These are phyloP conservation scores for Clistopyga incitator DNA, from an alignment of 2,888 invertebrate species.

Conservation along the genomic window DNA sequence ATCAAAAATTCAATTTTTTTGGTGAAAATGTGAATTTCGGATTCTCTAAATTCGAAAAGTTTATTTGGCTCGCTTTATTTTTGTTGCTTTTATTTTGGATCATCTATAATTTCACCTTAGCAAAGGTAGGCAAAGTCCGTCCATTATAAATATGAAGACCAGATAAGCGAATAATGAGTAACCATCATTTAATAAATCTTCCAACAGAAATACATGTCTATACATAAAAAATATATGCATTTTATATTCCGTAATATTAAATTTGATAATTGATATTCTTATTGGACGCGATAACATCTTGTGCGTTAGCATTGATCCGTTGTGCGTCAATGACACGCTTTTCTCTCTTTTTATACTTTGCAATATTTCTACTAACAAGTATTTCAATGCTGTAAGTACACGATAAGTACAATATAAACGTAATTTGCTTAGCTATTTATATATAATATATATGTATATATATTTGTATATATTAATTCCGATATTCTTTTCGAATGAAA, in stretches of 20 bases:
- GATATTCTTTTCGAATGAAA: conserved; percentile 52
- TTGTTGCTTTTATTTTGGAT: not conserved
- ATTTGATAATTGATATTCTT: conserved; percentile 53
- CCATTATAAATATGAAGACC: conserved; percentile 9
- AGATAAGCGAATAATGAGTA: conserved; percentile 58
- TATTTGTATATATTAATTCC: conserved; percentile 55
- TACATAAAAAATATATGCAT: conserved; percentile 70
- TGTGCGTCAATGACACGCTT: conserved; percentile 21
- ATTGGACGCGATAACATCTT: conserved; percentile 56
- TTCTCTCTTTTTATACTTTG: conserved; percentile 16
- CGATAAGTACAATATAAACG: conserved; percentile 65
- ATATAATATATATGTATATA: conserved; percentile 40
- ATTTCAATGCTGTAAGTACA: conserved; percentile 67
- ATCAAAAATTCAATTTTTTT: not conserved
- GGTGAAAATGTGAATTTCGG: not conserved
- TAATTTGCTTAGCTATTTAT: conserved; percentile 44
- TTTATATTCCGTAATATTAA: conserved; percentile 61
- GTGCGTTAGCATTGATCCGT: conserved; percentile 36
- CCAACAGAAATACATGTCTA: conserved; percentile 70
- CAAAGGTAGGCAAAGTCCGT: not conserved
- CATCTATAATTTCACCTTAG: not conserved
- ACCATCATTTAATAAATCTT: conserved; percentile 69
- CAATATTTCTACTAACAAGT: conserved; percentile 49
- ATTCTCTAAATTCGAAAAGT: too few species aligned
- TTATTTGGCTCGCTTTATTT: not conserved